Evolutionary conservation across 2,113 vertebrate species (phyloP), one percentile per base, ranked within the genome.

Genomic region (Phrynocephalus versicolor): DNA sequence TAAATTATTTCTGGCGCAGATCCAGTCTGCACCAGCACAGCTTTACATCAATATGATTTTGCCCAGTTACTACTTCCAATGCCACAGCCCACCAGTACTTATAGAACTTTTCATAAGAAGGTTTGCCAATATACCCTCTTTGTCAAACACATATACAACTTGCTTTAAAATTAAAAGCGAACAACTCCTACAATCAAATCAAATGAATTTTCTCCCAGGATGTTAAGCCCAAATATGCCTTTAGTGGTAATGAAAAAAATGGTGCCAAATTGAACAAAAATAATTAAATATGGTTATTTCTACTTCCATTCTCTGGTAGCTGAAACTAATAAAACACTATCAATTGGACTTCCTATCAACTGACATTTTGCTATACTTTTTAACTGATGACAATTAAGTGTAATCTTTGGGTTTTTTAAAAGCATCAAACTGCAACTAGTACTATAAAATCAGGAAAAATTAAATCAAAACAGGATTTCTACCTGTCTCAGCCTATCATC

Each of bases 321-420:
- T 35, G 30, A 18, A 70, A 58, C 51, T 58, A n/a, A 25, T 33
- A 30, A 39, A 51, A 21, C 21, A 16, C 45, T 79, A 71, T 33
- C 41, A 45, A 41, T 23, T 72, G 14, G 19, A 72, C 1, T 79
- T 41, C 1, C 2, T 69, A 72, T 23, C 37, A 70, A 62, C 37
- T 0, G 0, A 0, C 60, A 14, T 41, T 73, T 62, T 1, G 2
- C 0, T 64, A 2, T 23, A 10, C 27, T 30, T 2, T 2, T 67
- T 85, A 13, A 80, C 75, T 21, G 27, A 74, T 7, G 10, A 79
- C n/a, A n/a, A n/a, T n/a, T n/a, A n/a, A n/a, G n/a, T n/a, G n/a
- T 78, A 69, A 14, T 0, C 81, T 23, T n/a, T n/a, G n/a, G 16
- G 13, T 75, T 0, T 74, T 30, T 51, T 84, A n/a, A n/a, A n/a